phyloP scores from a whole-genome alignment of 2,888 invertebrate species.

The Aleiodes alternator region DNA sequence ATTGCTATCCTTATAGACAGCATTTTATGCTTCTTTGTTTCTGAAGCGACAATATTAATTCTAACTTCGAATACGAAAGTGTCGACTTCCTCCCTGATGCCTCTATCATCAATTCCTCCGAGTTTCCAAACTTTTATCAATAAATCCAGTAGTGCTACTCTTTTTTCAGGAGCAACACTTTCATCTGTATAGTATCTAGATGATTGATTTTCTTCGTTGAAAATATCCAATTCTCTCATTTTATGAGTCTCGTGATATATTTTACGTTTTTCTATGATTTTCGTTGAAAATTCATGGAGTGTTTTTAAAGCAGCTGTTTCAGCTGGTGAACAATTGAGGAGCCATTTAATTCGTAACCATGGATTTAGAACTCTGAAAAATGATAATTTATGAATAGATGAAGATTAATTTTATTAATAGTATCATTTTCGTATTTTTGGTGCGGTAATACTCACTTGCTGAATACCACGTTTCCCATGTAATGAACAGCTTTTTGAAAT shows the following conservation, averaged over 20 bases:
- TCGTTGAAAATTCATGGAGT: slow-evolving; percentile 78
- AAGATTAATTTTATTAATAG: too few species aligned
- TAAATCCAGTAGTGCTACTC: slow-evolving; percentile 53
- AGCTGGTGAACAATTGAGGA: slow-evolving; percentile 81
- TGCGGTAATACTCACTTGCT: too few species aligned
- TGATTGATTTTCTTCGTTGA: background rate
- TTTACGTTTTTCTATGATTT: slow-evolving; percentile 67
- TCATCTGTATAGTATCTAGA: slow-evolving; percentile 77
- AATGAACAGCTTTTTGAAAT: slow-evolving; percentile 79
- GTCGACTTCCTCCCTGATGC: slow-evolving; percentile 52
- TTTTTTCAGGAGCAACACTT: slow-evolving; percentile 79
- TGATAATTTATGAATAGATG: background rate
- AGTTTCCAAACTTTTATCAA: slow-evolving; percentile 45
- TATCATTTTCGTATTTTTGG: too few species aligned
- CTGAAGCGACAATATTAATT: too few species aligned
- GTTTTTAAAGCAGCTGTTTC: slow-evolving; percentile 75
- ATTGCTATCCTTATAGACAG: too few species aligned
- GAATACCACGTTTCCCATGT: slow-evolving; percentile 65
- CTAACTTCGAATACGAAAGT: slow-evolving; percentile 55
- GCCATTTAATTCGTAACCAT: slow-evolving; percentile 77
- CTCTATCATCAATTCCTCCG: background rate
- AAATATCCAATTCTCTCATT: slow-evolving; percentile 51
- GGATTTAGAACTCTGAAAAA: slow-evolving; percentile 72
- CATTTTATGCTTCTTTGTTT: too few species aligned
- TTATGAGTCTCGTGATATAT: slow-evolving; percentile 61